Evolutionary conservation across 2,797 vertebrate genomes (phyloP).

Genomic region (Danionella dracula): DNA sequence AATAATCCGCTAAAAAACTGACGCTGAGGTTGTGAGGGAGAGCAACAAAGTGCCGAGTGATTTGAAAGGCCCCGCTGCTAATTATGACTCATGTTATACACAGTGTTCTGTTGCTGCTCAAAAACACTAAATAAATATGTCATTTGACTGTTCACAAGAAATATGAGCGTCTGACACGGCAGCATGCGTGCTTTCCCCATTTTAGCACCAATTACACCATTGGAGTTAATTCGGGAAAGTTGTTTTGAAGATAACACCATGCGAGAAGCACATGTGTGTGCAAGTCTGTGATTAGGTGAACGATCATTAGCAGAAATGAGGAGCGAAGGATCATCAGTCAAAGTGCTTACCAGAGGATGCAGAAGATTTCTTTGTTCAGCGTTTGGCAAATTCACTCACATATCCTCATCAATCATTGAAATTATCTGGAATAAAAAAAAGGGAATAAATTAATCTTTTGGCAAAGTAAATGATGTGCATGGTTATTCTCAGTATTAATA

Average conservation of each 20-base stretch:
- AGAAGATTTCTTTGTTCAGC: conserved; percentile 61
- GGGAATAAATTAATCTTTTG: conserved; percentile 47
- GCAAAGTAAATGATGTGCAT: conserved; percentile 14
- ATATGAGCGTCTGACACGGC: conserved; percentile 35
- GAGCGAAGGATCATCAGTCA: conserved; percentile 55
- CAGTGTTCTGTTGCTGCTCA: conserved; percentile 40
- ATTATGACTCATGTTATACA: conserved; percentile 49
- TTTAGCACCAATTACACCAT: conserved; percentile 33
- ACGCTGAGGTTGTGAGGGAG: conserved; percentile 27
- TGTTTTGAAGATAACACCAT: conserved; percentile 34
- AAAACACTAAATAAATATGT: conserved; percentile 42
- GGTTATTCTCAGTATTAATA: conserved; percentile 13
- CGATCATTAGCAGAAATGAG: conserved; percentile 45
- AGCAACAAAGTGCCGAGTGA: conserved; percentile 38
- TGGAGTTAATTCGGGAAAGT: conserved; percentile 32
- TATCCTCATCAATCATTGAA: conserved; percentile 73
- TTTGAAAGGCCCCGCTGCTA: conserved; percentile 40
- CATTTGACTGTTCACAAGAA: conserved; percentile 38
- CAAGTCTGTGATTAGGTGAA: conserved; percentile 40
- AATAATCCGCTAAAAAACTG: conserved; percentile 39
- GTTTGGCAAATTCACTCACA: conserved; percentile 60
- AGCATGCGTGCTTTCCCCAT: background rate
- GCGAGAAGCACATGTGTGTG: conserved; percentile 29
- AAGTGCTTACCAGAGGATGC: conserved; percentile 67
- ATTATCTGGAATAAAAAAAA: conserved; percentile 54